phyloP scores from a whole-genome alignment of 92 coral and sea anemone genomes.

The Umimayanthus kanabou region DNA sequence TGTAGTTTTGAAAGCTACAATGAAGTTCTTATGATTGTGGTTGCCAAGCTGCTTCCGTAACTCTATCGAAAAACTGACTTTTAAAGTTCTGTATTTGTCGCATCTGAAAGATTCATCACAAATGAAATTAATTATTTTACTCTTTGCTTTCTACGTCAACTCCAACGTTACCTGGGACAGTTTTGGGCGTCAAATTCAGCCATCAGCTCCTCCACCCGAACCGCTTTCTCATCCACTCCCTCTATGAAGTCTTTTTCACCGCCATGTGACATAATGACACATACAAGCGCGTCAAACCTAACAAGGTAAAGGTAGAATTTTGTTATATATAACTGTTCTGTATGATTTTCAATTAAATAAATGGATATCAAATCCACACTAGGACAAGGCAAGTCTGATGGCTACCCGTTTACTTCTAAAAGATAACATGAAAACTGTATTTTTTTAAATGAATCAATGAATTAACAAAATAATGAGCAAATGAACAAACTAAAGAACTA shows the following conservation, averaged over 20 bases:
- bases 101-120: neutral
- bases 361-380: neutral
- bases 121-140: neutral
- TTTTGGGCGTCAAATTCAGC: constrained; percentile 30
- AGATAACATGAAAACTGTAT: too few relatives aligned
- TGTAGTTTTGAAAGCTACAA: too few relatives aligned
- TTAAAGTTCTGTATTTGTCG: neutral
- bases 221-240: constrained; percentile 28
- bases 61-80: neutral
- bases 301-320: neutral
- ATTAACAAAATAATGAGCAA: too few relatives aligned
- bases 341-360: too few relatives aligned
- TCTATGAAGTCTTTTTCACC: constrained; percentile 31
- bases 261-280: constrained; percentile 38
- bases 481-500: too few relatives aligned
- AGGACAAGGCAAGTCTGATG: neutral
- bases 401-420: too few relatives aligned
- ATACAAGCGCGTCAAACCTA: constrained; percentile 21
- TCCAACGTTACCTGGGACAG: constrained; percentile 26
- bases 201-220: constrained; percentile 21
- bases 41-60: too few relatives aligned
- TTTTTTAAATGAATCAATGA: too few relatives aligned
- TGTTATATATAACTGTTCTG: too few relatives aligned
- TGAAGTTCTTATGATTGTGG: neutral
- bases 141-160: neutral